Base-by-base conservation (phyloP, 2,797 vertebrate species). In the Sciurus carolinensis region DNA sequence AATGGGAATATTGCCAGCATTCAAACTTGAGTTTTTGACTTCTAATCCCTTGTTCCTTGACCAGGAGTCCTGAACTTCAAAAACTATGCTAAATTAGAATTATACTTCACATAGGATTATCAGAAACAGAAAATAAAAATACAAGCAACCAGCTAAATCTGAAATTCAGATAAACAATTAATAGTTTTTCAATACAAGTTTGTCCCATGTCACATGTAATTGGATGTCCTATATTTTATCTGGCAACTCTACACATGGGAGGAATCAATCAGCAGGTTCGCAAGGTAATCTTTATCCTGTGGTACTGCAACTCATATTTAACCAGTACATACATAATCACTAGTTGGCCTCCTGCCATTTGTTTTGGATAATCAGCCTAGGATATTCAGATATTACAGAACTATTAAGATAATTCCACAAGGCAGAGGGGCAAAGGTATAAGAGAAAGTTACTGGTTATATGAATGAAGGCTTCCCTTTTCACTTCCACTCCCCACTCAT, bases 41-140 rank as follows among this genome's bases (percentile, higher is more conserved):
- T 84, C 30, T 36, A 39, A 33, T 33, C 3, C 82, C 10, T 36
- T 71, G 10, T 47, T 87, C 54, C 39, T 87, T 87, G 18, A 50
- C 33, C 24, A 81, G 30, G 36, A n/a, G 28, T 47, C 0, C 0
- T 28, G 3, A 89, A 96, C 54, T 59, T 91, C n/a, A 80, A 84
- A 94, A 95, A 39, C 62, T 67, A 69, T 39, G 2, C 67, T 59
- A 59, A 69, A 62, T 20, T 62, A 7, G 36, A 86, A 93, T 64
- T 80, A 30, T 6, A 59, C 50, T 62, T 5, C 17, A 36, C 6
- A 2, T 24, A 57, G 10, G 24, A 39, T 13, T 42, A 20, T 47
- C 66, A 94, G 13, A n/a, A 33, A 39, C 8, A 84, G n/a, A n/a
- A 92, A 93, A 92, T 69, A 64, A 94, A 79, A 87, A 77, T 67